phyloP scores from a whole-genome alignment of 2,888 invertebrate genomes.

The Koerneria pararmatus region DNA sequence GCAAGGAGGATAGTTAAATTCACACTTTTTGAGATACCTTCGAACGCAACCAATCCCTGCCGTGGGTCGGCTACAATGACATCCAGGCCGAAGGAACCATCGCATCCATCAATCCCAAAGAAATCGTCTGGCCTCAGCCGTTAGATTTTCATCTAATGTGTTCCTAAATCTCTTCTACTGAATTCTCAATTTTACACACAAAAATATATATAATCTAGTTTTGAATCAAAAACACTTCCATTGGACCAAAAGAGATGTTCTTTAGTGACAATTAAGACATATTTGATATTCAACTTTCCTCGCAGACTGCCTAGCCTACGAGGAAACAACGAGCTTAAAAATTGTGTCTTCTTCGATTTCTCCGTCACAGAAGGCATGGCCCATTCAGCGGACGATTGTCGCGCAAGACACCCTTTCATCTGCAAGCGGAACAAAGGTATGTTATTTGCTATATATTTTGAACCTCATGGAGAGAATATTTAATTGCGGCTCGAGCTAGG shows the following conservation, averaged over 20 bases:
- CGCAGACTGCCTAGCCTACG: conserved; percentile 24
- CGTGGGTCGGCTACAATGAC: conserved; percentile 38
- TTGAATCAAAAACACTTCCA: not conserved
- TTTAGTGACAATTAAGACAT: too few relatives aligned
- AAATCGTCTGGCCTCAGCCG: conserved; percentile 22
- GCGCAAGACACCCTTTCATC: conserved; percentile 22
- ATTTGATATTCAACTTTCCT: too few relatives aligned
- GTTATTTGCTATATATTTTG: not conserved
- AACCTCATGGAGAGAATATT: too few relatives aligned
- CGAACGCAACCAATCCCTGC: too few relatives aligned
- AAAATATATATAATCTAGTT: not conserved
- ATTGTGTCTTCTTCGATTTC: conserved; percentile 28
- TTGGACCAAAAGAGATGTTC: not conserved
- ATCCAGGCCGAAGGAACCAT: conserved; percentile 29
- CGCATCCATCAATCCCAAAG: conserved; percentile 18
- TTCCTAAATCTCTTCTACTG: not conserved
- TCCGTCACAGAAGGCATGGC: conserved; percentile 22
- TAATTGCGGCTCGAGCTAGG: too few relatives aligned
- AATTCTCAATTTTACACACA: not conserved
- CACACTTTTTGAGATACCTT: too few relatives aligned
- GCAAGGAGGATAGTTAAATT: too few relatives aligned
- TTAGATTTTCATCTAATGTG: conserved; percentile 7
- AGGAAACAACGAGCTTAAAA: conserved; percentile 23
- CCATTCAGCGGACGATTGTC: conserved; percentile 24
- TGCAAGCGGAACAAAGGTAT: conserved; percentile 27